phyloP scores from a whole-genome alignment of 2,113 vertebrate genomes.

The Mus spicilegus region DNA sequence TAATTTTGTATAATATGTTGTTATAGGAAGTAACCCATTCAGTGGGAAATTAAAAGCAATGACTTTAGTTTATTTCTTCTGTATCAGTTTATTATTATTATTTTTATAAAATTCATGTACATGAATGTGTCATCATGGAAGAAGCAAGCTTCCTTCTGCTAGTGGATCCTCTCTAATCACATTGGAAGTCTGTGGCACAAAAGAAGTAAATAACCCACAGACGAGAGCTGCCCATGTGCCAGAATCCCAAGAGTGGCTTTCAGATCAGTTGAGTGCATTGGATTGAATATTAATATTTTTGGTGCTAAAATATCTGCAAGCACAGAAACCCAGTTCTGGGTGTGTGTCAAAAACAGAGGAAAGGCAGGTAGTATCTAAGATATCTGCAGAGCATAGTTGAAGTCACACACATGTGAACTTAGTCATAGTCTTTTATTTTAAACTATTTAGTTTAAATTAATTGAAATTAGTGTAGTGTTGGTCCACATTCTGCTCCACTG shows the following conservation, averaged over 20 bases:
- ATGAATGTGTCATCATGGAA: background rate
- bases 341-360: no score
- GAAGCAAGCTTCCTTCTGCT: background rate
- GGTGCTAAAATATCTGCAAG: background rate
- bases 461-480: background rate
- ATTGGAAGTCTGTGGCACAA: accelerated
- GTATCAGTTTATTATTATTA: background rate
- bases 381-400: accelerated
- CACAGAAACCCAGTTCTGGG: no score
- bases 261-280: background rate
- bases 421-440: background rate
- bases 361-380: accelerated
- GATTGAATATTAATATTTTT: background rate
- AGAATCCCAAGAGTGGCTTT: background rate
- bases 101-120: background rate
- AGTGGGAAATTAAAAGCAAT: background rate
- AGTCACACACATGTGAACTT: background rate
- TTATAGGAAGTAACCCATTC: background rate
- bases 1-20: background rate
- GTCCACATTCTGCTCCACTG: no score
- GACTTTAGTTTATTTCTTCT: background rate
- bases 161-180: background rate
- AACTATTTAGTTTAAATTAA: background rate
- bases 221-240: accelerated
- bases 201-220: background rate